A percentile compares a stretch with the other conserved stretches of the same genome.
phyloP scores from a whole-genome alignment of 2,888 invertebrate genomes.

The Spilarctia lutea region DNA sequence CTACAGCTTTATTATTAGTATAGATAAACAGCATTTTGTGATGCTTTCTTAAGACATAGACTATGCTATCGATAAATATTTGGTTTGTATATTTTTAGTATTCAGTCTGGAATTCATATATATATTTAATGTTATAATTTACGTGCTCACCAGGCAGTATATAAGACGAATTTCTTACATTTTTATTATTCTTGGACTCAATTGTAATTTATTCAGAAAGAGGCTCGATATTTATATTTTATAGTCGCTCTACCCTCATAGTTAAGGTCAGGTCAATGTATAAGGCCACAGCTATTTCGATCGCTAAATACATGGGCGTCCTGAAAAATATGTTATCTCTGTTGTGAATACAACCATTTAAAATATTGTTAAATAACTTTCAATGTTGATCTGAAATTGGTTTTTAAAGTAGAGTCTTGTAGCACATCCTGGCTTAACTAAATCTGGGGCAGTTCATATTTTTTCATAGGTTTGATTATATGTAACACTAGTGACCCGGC shows the following conservation, averaged over 20 bases:
- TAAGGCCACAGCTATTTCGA: conserved; percentile 1
- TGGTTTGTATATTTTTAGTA: background rate
- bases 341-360: background rate
- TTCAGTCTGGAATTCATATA: background rate
- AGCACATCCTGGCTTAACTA: background rate
- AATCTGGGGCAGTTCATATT: background rate
- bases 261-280: background rate
- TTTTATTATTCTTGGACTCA: too few species aligned
- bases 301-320: background rate
- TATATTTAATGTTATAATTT: background rate
- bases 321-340: background rate
- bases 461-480: background rate
- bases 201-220: background rate
- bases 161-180: too few species aligned
- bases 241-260: background rate
- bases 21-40: too few species aligned
- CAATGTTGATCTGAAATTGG: too few species aligned
- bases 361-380: background rate
- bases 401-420: background rate
- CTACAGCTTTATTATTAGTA: too few species aligned
- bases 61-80: background rate
- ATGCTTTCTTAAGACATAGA: background rate
- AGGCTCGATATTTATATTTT: background rate
- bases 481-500: too few species aligned
- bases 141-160: background rate